A percentile compares a stretch with the other conserved stretches of the same genome.
Evolutionary conservation across 2,797 vertebrate species (phyloP).

Genomic region (Cuniculus paca): DNA sequence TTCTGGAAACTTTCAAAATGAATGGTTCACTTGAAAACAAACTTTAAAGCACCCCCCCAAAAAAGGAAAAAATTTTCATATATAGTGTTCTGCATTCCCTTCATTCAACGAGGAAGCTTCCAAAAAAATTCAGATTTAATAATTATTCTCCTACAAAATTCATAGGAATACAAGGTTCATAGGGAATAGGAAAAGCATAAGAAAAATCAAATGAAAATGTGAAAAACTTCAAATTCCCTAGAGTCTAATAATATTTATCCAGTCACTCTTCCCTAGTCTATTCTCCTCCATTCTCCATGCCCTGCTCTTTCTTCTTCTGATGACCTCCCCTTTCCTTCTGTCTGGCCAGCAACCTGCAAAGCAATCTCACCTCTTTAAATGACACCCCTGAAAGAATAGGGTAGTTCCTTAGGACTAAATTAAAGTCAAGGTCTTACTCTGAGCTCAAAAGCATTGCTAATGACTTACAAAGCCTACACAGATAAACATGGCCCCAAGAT

Average conservation of each 20-base stretch:
- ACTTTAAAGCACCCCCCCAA: background rate
- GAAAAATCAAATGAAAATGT: slow-evolving; percentile 25
- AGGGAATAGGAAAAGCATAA: background rate
- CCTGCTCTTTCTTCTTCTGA: background rate
- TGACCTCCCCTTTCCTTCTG: background rate
- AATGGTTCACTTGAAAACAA: slow-evolving; percentile 16
- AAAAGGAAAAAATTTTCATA: background rate
- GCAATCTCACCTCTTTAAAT: background rate
- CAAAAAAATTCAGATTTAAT: background rate
- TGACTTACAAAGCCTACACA: background rate
- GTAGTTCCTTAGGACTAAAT: background rate
- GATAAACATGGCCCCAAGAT: background rate
- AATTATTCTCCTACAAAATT: background rate
- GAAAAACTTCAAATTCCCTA: background rate
- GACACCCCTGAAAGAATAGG: background rate
- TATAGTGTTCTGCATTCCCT: background rate
- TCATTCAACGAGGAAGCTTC: background rate
- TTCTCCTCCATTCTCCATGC: background rate
- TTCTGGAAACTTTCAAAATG: background rate
- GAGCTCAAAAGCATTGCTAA: background rate
- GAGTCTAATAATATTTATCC: background rate
- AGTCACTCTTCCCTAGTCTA: background rate
- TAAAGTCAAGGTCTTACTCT: background rate
- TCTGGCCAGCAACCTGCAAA: background rate
- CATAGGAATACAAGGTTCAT: background rate